A percentile compares a stretch with the other conserved stretches of the same genome.
Evolutionary conservation across 1,140 invertebrate species (phyloP).

Genomic region (Trissolcus basalis): DNA sequence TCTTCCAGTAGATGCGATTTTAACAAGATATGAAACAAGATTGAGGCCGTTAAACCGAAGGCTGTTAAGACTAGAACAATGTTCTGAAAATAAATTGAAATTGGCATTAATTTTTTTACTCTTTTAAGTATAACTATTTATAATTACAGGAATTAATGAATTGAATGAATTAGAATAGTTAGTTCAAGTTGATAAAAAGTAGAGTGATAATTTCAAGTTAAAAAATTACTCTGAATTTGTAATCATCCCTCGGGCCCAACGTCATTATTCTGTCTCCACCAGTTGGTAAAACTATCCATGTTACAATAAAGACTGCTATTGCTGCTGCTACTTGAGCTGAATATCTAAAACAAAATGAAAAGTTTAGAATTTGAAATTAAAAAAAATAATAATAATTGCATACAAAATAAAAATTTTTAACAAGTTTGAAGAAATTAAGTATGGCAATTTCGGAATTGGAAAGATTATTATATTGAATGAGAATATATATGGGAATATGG

Average conservation of each 20-base stretch:
- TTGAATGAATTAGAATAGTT: too few relatives aligned
- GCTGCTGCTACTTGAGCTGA: slow-evolving; percentile 88
- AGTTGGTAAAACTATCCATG: slow-evolving; percentile 82
- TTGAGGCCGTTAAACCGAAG: slow-evolving; percentile 77
- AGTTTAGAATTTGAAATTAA: too few relatives aligned
- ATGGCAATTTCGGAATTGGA: too few relatives aligned
- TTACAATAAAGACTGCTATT: slow-evolving; percentile 85
- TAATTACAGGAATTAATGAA: slow-evolving; percentile 1
- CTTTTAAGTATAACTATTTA: slow-evolving; percentile 9
- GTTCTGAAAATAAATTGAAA: slow-evolving; percentile 71
- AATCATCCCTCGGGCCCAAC: slow-evolving; percentile 82
- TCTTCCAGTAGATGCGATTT: slow-evolving; percentile 70
- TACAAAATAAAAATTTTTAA: too few relatives aligned
- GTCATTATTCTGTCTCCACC: slow-evolving; percentile 75
- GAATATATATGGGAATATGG: too few relatives aligned
- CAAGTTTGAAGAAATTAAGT: too few relatives aligned
- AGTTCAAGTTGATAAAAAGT: too few relatives aligned
- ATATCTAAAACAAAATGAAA: slow-evolving; percentile 78
- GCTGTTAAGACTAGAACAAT: slow-evolving; percentile 78
- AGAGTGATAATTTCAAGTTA: too few relatives aligned
- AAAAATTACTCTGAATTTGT: slow-evolving; percentile 83
- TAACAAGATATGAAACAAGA: slow-evolving; percentile 78
- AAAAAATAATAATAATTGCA: too few relatives aligned
- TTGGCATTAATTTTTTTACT: slow-evolving; percentile 12
- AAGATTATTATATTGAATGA: too few relatives aligned